Evolutionary conservation across 35 echinoderm and acorn worm species (phyloP).

Genomic region (Antedon bifida): DNA sequence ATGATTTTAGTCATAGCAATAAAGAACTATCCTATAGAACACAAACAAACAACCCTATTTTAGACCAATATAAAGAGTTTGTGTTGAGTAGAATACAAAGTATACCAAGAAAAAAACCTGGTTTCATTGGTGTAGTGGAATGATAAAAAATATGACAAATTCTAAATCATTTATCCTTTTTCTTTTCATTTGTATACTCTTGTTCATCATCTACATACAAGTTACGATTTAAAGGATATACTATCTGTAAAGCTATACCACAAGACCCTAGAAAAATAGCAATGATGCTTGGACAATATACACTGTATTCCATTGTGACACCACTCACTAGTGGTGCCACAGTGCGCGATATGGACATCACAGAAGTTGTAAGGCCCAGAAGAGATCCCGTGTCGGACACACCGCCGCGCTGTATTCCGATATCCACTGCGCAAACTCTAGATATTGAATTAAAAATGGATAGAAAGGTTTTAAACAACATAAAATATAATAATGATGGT

Average conservation of each 20-base stretch:
- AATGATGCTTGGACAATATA: slow-evolving; percentile 25
- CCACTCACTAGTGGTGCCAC: slow-evolving; percentile 53
- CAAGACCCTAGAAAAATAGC: neutral
- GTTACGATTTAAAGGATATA: neutral
- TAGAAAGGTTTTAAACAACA: slow-evolving; percentile 22
- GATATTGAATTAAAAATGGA: slow-evolving; percentile 42
- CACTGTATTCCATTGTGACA: slow-evolving; percentile 45
- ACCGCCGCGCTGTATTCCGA: slow-evolving; percentile 47
- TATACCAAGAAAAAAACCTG: no score
- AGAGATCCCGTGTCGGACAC: slow-evolving; percentile 58
- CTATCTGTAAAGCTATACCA: neutral
- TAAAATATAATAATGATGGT: slow-evolving; percentile 20
- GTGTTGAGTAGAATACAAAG: no score
- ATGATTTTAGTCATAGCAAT: no score
- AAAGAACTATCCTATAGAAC: no score
- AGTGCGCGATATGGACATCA: slow-evolving; percentile 58
- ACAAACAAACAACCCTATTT: no score
- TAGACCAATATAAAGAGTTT: no score
- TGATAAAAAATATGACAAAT: neutral
- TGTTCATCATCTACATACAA: neutral
- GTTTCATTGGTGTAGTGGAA: neutral
- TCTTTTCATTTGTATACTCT: neutral
- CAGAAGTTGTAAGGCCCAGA: slow-evolving; percentile 59
- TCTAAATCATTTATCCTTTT: neutral
- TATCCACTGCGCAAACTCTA: slow-evolving; percentile 47